Base-by-base conservation (phyloP, 2,797 vertebrate species). In the Pangasius mekongensis region DNA sequence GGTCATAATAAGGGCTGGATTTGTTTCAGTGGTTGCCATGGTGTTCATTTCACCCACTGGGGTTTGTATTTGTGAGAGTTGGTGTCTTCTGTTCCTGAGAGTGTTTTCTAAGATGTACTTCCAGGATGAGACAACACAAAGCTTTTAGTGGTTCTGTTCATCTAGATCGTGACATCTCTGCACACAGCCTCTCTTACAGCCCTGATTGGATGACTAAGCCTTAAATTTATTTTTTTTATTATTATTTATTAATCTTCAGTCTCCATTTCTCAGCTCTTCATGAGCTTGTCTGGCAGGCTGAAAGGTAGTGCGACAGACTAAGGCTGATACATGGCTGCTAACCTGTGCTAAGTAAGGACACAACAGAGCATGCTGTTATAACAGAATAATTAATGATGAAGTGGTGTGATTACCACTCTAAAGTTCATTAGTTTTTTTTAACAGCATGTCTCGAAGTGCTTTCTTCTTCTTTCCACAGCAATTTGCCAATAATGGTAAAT, bases 11-110 rank as follows among this genome's bases (percentile, higher is more conserved):
- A 33, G 47, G 80, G 56, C 3, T 67, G 20, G 16, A 13, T 60
- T 76, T 76, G 43, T 73, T 66, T 62, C 27, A 74, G 0, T 60
- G 88, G 80, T 86, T 77, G 77, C 36, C 88, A 74, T 89, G 77
- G 67, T 64, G 54, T 74, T 86, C 56, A 60, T 60, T 86, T 89
- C 47, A 66, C 1, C 58, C 33, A 64, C 69, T 47, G 27, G 43
- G 13, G 6, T 24, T 56, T 60, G n/a, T 86, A 30, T 74, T 24
- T 56, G 11, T 43, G 49, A 36, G 18, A n/a, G 47, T 43, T 20
- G 2, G 39, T 56, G 22, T 60, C 39, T 10, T 80, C 8, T 47
- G 4, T 84, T 4, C 30, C 47, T 78, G 49, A 80, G 36, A 67
- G 27, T 36, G 86, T 71, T 58, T 43, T 69, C 30, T 36, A 39